Evolutionary conservation across 53 echinoderm and acorn worm genomes (phyloP).

Genomic region (Patiria pectinifera): DNA sequence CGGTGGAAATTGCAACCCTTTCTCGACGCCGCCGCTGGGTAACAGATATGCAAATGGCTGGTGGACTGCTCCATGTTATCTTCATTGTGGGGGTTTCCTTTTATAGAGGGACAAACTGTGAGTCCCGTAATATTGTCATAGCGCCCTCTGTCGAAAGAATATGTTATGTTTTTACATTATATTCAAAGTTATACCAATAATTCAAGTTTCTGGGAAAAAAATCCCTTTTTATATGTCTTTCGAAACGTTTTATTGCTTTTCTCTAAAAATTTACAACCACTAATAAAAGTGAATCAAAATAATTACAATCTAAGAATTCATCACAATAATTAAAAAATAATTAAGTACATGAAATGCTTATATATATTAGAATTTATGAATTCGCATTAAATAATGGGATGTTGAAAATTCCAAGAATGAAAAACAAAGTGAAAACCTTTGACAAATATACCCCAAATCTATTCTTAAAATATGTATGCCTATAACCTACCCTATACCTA

Average conservation of each 20-base stretch:
- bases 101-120: not conserved
- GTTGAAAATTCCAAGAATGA: not conserved
- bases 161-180: not conserved
- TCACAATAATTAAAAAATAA: not conserved
- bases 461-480: not conserved
- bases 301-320: not conserved
- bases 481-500: not conserved
- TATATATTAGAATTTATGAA: no score
- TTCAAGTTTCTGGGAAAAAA: not conserved
- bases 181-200: not conserved
- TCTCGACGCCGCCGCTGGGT: not conserved
- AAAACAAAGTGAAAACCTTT: not conserved
- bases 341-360: not conserved
- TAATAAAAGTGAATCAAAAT: not conserved
- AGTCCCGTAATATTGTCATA: not conserved
- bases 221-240: not conserved
- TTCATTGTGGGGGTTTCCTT: not conserved
- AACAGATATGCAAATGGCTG: conserved; percentile 12
- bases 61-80: conserved; percentile 32
- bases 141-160: conserved; percentile 28
- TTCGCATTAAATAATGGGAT: no score
- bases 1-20: not conserved
- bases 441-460: not conserved
- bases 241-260: not conserved
- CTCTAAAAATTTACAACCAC: not conserved